Evolutionary conservation across 2,888 invertebrate genomes (phyloP).

Genomic region (Tetragnatha montana): DNA sequence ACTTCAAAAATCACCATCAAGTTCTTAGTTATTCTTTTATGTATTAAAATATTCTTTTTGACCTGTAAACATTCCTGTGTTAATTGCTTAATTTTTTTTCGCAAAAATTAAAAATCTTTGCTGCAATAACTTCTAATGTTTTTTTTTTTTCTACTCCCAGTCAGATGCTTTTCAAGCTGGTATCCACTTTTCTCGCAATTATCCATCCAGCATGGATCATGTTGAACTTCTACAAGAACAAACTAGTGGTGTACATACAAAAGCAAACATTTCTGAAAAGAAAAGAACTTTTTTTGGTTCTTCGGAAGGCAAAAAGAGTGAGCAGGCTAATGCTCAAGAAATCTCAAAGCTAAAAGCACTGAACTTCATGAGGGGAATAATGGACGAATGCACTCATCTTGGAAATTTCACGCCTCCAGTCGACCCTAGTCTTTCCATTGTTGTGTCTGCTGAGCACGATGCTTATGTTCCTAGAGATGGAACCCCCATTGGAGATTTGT

Average conservation of each 20-base stretch:
- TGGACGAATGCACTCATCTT: conserved; percentile 99
- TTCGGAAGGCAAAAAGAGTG: neutral
- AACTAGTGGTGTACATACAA: neutral
- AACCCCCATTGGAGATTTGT: conserved; percentile 89
- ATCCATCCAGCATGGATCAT: conserved; percentile 67
- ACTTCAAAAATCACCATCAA: too few species aligned
- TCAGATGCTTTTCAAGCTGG: conserved; percentile 73
- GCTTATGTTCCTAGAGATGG: conserved; percentile 89
- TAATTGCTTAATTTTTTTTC: neutral
- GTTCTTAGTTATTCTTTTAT: neutral
- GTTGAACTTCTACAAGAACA: conserved; percentile 39
- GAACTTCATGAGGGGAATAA: conserved; percentile 96
- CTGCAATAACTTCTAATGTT: too few species aligned
- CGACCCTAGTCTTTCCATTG: conserved; percentile 92
- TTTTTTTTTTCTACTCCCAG: conserved; percentile 28
- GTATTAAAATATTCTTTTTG: neutral
- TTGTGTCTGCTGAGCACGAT: conserved; percentile 85
- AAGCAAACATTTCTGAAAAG: neutral
- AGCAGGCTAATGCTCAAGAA: conserved; percentile 23
- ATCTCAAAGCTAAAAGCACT: conserved; percentile 75
- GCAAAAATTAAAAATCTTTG: neutral
- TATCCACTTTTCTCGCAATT: conserved; percentile 72
- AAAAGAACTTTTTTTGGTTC: neutral
- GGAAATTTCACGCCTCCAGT: conserved; percentile 90
- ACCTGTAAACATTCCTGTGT: neutral